Base-by-base conservation (phyloP, 2,888 invertebrate genomes). In the Cartodere bifasciata region DNA sequence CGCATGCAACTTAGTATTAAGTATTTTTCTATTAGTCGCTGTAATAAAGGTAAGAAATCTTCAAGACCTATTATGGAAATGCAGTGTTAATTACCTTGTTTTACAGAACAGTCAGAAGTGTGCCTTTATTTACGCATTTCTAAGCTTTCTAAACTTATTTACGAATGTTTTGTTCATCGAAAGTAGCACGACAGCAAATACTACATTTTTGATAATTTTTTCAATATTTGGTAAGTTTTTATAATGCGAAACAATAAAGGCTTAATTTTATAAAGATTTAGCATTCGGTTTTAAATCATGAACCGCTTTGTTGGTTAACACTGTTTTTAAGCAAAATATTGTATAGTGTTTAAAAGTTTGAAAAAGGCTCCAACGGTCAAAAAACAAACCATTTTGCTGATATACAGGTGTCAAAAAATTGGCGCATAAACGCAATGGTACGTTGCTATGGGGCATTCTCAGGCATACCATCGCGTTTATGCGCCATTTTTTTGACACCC, bases 91-190 rank as follows among this genome's bases (percentile, higher is more conserved):
- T 9, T 16, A 16, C 34, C 16, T 36, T 36, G 10, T 29, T 12
- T 47, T 48, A 29, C 37, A 52, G 51, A 45, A 41, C 24, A 50
- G 50, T 32, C 47, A 49, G 29, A 51, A 46, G 38, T 52, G 47
- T 37, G 51, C 51, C 14, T 51, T 52, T 34, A 28, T 51, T 4
- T 51, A 50, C 24, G 51, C 52, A 4, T 35, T 51, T 12, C 32
- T 52, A 11, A 50, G 51, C 34, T 51, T 51, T 33, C 29, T 51
- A 23, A 51, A 51, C 24, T 35, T 52, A 11, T 51, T 52, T 34
- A 48, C 50, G 7, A 50, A 51, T 6, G 48, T 50, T 4, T 45
- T 52, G 23, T 50, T 51, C 27, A 47, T 51, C 27, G 52, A 52
- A 37, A 48, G 46, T 31, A 45, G 45, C 26, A 49, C 51, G 5